Conservation (phyloP, 2,888 invertebrate species). For the Zaprionus lineosus region DNA sequence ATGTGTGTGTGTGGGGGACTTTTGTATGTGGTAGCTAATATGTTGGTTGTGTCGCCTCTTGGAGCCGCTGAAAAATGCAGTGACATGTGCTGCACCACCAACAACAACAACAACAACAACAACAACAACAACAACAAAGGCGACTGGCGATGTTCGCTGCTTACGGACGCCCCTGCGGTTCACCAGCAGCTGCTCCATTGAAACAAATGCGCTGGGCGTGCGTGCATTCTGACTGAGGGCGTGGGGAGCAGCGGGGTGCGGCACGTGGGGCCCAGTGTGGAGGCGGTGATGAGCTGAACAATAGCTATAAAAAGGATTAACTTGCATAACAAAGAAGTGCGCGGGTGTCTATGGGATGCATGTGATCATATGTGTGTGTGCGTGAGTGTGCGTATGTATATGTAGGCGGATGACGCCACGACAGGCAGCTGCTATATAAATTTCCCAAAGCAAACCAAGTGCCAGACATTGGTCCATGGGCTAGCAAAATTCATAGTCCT, state of each 20-base stretch:
- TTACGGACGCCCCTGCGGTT: background rate
- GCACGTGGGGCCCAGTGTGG: slow-evolving; percentile 24
- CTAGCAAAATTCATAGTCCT: slow-evolving; percentile 62
- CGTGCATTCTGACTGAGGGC: slow-evolving; percentile 28
- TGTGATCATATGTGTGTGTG: background rate
- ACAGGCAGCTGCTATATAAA: slow-evolving; percentile 64
- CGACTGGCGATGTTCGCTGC: slow-evolving; percentile 20
- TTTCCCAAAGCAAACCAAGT: slow-evolving; percentile 59
- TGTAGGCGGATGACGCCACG: slow-evolving; percentile 39
- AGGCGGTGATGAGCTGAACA: slow-evolving; percentile 73
- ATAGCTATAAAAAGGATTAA: slow-evolving; percentile 76
- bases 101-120: no score
- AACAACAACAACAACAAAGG: no score
- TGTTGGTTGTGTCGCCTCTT: slow-evolving; percentile 71
- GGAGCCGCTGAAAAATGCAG: slow-evolving; percentile 74
- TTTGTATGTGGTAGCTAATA: slow-evolving; percentile 77
- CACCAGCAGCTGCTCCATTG: slow-evolving; percentile 37
- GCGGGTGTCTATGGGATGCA: slow-evolving; percentile 8
- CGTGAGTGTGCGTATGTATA: slow-evolving; percentile 1
- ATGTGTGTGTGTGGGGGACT: no score
- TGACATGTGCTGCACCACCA: slow-evolving; percentile 76
- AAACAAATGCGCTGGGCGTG: slow-evolving; percentile 66
- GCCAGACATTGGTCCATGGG: slow-evolving; percentile 61
- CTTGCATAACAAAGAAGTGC: slow-evolving; percentile 73
- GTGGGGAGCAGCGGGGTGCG: background rate